Percentiles rank a stretch among this genome's conserved stretches.
Conservation (phyloP, 2,888 invertebrate genomes). For the Yponomeuta sedellus region DNA sequence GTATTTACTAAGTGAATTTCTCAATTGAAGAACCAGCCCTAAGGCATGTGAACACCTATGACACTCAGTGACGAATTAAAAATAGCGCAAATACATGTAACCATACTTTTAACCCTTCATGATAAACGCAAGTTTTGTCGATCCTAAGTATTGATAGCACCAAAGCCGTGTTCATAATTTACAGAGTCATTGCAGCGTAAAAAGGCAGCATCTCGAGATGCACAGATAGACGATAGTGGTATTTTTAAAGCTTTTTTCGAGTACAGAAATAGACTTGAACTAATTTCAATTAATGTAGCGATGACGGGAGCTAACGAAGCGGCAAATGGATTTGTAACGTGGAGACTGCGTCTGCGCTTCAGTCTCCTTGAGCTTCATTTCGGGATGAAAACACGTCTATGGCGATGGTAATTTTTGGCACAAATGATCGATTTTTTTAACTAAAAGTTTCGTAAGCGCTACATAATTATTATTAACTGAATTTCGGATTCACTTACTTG, state of each 20-base stretch:
- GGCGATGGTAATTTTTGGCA: too few species aligned
- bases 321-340: constrained; percentile 4
- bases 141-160: not conserved
- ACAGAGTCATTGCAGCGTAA: not conserved
- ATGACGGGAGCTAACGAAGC: constrained; percentile 2
- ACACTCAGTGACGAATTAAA: too few species aligned
- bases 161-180: not conserved
- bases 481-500: too few species aligned
- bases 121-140: not conserved
- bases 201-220: not conserved
- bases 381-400: too few species aligned
- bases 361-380: not conserved
- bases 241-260: not conserved
- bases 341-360: not conserved
- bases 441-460: too few species aligned
- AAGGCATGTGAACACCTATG: too few species aligned
- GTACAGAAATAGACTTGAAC: constrained; percentile 1
- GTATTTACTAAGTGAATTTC: too few species aligned
- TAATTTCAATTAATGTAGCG: constrained; percentile 6
- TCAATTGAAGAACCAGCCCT: too few species aligned
- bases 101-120: not conserved
- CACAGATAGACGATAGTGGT: not conserved
- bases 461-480: too few species aligned
- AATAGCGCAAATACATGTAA: too few species aligned
- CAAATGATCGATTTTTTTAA: too few species aligned